These are phyloP conservation scores for Etia nguti DNA, from an alignment of 2,113 vertebrate species.

Conservation along the genomic window DNA sequence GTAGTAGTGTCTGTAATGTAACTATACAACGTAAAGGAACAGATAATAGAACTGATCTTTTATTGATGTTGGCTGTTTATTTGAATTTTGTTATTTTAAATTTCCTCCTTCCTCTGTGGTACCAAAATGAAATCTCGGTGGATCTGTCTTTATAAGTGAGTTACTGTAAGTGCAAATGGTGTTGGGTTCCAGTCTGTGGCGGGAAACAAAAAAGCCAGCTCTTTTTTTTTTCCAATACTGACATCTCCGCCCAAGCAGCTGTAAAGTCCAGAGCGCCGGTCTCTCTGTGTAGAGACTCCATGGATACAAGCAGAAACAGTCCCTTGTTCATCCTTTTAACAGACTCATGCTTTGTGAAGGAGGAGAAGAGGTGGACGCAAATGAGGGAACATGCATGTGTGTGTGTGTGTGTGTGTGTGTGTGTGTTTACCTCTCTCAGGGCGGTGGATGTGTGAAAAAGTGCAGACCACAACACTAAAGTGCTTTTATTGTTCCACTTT, in stretches of 20 bases:
- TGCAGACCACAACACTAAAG: slow-evolving; percentile 36
- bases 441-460: not conserved
- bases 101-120: not conserved
- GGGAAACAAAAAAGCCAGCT: not conserved
- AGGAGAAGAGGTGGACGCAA: not conserved
- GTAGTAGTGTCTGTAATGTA: not conserved
- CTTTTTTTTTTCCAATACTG: not conserved
- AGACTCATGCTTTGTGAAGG: slow-evolving; percentile 7
- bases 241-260: not conserved
- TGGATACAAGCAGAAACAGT: slow-evolving; percentile 57
- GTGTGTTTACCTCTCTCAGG: not conserved
- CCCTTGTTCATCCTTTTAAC: slow-evolving; percentile 17
- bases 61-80: not conserved
- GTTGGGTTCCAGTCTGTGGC: not conserved
- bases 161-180: not conserved
- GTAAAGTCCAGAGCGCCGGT: slow-evolving; percentile 9
- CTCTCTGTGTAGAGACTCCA: slow-evolving; percentile 57
- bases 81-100: not conserved
- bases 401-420: not conserved
- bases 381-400: not conserved
- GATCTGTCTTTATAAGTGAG: not conserved
- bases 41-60: not conserved
- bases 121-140: not conserved
- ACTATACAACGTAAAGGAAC: not conserved
- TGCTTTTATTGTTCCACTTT: not conserved